Evolutionary conservation across 1,140 invertebrate genomes (phyloP).

Genomic region (Platorchestia sp.): DNA sequence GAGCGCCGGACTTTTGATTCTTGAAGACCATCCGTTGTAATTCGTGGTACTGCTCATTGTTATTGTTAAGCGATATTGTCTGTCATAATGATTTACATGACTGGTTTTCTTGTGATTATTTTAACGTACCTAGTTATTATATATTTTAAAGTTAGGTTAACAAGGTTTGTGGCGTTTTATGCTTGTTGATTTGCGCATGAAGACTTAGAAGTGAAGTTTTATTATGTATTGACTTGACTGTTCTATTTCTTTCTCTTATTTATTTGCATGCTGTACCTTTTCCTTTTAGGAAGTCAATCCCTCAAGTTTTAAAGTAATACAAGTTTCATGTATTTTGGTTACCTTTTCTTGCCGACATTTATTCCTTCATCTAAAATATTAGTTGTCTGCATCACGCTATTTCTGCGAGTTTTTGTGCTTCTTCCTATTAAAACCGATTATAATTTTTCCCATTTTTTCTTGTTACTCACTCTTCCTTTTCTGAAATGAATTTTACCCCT

Average conservation of each 20-base stretch:
- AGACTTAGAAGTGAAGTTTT: background rate
- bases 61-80: background rate
- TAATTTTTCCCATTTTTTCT: too few relatives aligned
- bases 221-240: background rate
- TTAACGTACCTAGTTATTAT: background rate
- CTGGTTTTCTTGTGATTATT: background rate
- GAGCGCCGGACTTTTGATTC: background rate
- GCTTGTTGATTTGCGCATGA: background rate
- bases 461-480: background rate
- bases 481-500: background rate
- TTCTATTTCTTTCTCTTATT: background rate
- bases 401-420: too few relatives aligned
- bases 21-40: background rate
- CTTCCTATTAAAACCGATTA: too few relatives aligned
- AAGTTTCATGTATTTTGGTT: background rate
- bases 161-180: background rate
- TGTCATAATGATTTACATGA: slow-evolving; percentile 11
- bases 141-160: background rate
- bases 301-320: background rate
- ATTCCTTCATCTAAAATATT: too few relatives aligned
- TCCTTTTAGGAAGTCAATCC: background rate
- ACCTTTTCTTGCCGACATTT: too few relatives aligned
- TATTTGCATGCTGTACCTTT: background rate
- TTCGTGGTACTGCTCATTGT: background rate
- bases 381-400: too few relatives aligned